A percentile compares a stretch with the other conserved stretches of the same genome.
These are phyloP conservation scores for Varanus komodoensis DNA, from an alignment of 2,113 vertebrate species.

Conservation along the genomic window DNA sequence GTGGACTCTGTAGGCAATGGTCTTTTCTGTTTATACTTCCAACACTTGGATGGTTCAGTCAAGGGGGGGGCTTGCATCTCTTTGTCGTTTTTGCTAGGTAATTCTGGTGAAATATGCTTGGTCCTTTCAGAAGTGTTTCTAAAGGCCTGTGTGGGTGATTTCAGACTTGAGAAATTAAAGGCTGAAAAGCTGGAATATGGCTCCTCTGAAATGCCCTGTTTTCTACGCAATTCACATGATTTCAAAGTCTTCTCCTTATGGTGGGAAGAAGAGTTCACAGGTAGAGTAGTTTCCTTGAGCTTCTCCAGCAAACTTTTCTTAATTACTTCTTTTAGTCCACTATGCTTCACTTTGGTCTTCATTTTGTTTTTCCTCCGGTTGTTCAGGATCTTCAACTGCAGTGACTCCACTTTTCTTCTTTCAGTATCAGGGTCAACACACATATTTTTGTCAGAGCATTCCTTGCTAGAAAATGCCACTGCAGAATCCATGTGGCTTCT, in stretches of 20 bases:
- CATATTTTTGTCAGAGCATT: slow-evolving; percentile 38
- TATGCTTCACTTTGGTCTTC: slow-evolving; percentile 49
- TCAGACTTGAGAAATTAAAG: slow-evolving; percentile 22
- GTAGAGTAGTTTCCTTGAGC: slow-evolving; percentile 22
- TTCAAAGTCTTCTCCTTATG: slow-evolving; percentile 42
- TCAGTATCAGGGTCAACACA: slow-evolving; percentile 25
- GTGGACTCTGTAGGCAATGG: not conserved
- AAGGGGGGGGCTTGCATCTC: not conserved
- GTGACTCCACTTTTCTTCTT: slow-evolving; percentile 52
- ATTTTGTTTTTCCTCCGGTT: slow-evolving; percentile 63
- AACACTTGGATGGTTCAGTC: rapidly evolving
- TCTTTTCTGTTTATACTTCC: slow-evolving; percentile 44
- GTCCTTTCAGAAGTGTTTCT: slow-evolving; percentile 19
- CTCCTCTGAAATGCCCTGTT: slow-evolving; percentile 61
- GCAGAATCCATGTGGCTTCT: slow-evolving; percentile 43
- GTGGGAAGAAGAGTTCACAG: slow-evolving; percentile 30
- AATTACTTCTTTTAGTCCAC: slow-evolving; percentile 54
- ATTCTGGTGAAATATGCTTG: slow-evolving; percentile 16
- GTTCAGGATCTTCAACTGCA: slow-evolving; percentile 62
- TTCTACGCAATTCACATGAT: slow-evolving; percentile 46
- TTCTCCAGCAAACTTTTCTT: slow-evolving; percentile 63
- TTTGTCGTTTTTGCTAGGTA: slow-evolving; percentile 18
- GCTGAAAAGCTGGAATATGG: not conserved
- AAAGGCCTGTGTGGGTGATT: slow-evolving; percentile 23
- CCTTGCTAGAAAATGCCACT: slow-evolving; percentile 14